These are phyloP conservation scores for Scelioninae gen. 2 DNA, from an alignment of 2,888 invertebrate species.

Conservation along the genomic window DNA sequence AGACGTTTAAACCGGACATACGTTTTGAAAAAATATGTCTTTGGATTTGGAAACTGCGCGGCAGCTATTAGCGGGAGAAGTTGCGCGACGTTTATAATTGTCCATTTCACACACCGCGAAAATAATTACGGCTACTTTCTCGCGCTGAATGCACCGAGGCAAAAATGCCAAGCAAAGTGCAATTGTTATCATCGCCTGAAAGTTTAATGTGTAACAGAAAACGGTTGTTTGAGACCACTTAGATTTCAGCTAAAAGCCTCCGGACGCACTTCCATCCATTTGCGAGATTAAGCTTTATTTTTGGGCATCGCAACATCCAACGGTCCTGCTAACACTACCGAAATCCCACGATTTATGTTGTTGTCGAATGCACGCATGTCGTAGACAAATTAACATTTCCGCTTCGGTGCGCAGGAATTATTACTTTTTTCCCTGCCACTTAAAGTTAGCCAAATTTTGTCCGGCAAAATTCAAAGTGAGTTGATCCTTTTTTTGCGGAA, in stretches of 20 bases:
- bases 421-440: constrained; percentile 4
- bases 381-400: constrained; percentile 45
- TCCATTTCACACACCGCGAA: constrained; percentile 43
- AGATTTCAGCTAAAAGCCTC: constrained; percentile 64
- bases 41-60: constrained; percentile 35
- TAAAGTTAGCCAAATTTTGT: not conserved
- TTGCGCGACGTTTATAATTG: constrained; percentile 48
- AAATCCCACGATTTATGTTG: constrained; percentile 55
- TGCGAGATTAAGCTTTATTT: constrained; percentile 61
- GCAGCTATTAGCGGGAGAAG: constrained; percentile 34
- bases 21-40: constrained; percentile 30
- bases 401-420: constrained; percentile 27
- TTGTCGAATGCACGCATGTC: constrained; percentile 48
- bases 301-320: constrained; percentile 51
- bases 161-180: constrained; percentile 56
- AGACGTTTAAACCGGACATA: constrained; percentile 18
- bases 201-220: constrained; percentile 61
- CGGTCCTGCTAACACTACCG: constrained; percentile 40
- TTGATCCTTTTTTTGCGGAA: not conserved
- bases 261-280: constrained; percentile 59
- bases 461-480: not conserved
- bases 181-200: constrained; percentile 57
- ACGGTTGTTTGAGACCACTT: constrained; percentile 63
- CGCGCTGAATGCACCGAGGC: constrained; percentile 39
- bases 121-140: constrained; percentile 51